Base-by-base conservation (phyloP, 2,888 invertebrate genomes). In the Spilosoma lubricipeda region DNA sequence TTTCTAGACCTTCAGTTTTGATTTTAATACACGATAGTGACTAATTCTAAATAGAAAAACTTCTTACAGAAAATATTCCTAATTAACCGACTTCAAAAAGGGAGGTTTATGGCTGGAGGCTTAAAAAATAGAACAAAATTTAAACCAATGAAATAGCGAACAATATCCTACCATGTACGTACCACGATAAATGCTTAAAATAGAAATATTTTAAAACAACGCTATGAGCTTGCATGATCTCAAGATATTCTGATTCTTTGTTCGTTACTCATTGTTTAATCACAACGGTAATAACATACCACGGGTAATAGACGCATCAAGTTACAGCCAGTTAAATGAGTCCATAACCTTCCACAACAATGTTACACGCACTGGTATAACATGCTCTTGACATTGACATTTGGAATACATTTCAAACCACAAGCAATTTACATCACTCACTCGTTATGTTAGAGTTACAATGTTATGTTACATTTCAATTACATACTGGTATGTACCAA, bases 371-470 rank as follows among this genome's bases (percentile, higher is more conserved):
- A 72, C 48, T 23, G 7, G 36, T 71, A 70, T 70, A 67, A 64
- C 73, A 73, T 76, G 67, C 74, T 67, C 72, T 72, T 77, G 82
- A 79, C 83, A 84, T 84, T 83, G 85, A 84, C 85, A 83, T 80
- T 82, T 70, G 59, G 83, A 66, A 67, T 82, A 64, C 71, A 78
- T 82, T 84, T 79, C 85, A 78, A 84, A 84, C 83, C 85, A 71
- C 83, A 84, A 76, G 45, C 68, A 70, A 75, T 76, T 73, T 73
- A 65, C 70, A 79, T 74, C 71, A 69, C 56, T 42, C n/a, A 71
- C 65, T 48, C 36, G 39, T 39, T 39, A 39, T 39, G 39, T 39
- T 45, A 15, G 36, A 36, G 36, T 36, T 36, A 36, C 5, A n/a
- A 36, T 36, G 36, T 36, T 36, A 36, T 39, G 39, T 39, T 45